Evolutionary conservation across 2,113 vertebrate genomes (phyloP).

Genomic region (Elachura formosa): DNA sequence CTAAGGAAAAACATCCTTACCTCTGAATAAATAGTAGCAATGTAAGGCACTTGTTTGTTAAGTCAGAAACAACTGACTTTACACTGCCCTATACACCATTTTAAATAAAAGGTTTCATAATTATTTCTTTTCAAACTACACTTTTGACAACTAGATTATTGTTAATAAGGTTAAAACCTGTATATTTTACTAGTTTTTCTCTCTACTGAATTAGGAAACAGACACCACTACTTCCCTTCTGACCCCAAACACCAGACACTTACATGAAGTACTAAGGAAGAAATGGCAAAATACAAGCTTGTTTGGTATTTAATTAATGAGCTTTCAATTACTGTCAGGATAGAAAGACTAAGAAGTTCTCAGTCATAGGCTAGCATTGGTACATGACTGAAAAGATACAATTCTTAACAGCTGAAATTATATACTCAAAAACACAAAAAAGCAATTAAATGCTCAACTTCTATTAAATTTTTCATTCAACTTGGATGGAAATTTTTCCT

Average conservation of each 20-base stretch:
- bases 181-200: slow-evolving; percentile 18
- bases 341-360: slow-evolving; percentile 22
- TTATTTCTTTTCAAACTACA: slow-evolving; percentile 13
- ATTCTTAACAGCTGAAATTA: background rate
- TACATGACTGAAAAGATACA: background rate
- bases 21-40: slow-evolving; percentile 13
- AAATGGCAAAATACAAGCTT: slow-evolving; percentile 27
- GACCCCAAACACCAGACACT: slow-evolving; percentile 10
- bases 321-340: slow-evolving; percentile 47
- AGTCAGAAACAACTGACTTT: slow-evolving; percentile 25
- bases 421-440: background rate
- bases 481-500: background rate
- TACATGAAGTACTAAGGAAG: background rate
- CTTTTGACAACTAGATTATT: slow-evolving; percentile 50
- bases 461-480: background rate
- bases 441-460: background rate
- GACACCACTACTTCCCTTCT: slow-evolving; percentile 26
- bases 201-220: slow-evolving; percentile 36
- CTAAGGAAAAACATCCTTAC: slow-evolving; percentile 45
- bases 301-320: slow-evolving; percentile 57
- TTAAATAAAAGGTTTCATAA: slow-evolving; percentile 50
- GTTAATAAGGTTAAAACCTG: slow-evolving; percentile 48
- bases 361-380: background rate
- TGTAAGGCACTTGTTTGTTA: slow-evolving; percentile 36
- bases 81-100: slow-evolving; percentile 2